A percentile compares a stretch with the other conserved stretches of the same genome.
phyloP scores from a whole-genome alignment of 2,113 vertebrate genomes.

The Elachura formosa region DNA sequence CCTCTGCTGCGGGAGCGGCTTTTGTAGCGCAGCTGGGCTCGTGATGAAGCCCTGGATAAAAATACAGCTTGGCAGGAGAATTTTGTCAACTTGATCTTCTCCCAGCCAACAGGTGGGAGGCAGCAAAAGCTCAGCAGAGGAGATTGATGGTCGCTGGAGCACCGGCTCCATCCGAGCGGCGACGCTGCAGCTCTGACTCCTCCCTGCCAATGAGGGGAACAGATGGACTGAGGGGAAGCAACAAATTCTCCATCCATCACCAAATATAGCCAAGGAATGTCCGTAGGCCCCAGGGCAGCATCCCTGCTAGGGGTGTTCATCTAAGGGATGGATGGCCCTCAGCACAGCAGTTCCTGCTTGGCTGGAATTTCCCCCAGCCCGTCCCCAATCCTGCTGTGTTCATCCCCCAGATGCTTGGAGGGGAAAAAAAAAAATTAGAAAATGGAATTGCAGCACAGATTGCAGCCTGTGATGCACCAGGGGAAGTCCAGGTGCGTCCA shows the following conservation, averaged over 20 bases:
- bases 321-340: not conserved
- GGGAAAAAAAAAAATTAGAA: rapidly evolving
- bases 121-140: conserved; percentile 12
- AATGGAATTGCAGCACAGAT: not conserved
- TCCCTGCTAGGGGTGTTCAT: not conserved
- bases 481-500: not conserved
- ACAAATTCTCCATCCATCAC: conserved; percentile 6
- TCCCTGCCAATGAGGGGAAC: not conserved
- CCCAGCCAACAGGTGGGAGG: conserved; percentile 49
- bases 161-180: not conserved
- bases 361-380: not conserved
- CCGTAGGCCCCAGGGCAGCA: not conserved
- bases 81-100: conserved; percentile 6
- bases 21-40: not conserved
- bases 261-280: conserved; percentile 51
- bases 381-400: not conserved
- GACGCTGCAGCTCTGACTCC: not conserved
- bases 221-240: not conserved
- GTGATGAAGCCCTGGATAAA: conserved; percentile 3
- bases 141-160: conserved; percentile 12
- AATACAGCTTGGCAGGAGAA: not conserved
- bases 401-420: not conserved
- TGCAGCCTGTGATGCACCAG: not conserved
- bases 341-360: not conserved
- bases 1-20: not conserved